phyloP scores from a whole-genome alignment of 2,888 invertebrate genomes.

The Eumacrocentrus americanus region DNA sequence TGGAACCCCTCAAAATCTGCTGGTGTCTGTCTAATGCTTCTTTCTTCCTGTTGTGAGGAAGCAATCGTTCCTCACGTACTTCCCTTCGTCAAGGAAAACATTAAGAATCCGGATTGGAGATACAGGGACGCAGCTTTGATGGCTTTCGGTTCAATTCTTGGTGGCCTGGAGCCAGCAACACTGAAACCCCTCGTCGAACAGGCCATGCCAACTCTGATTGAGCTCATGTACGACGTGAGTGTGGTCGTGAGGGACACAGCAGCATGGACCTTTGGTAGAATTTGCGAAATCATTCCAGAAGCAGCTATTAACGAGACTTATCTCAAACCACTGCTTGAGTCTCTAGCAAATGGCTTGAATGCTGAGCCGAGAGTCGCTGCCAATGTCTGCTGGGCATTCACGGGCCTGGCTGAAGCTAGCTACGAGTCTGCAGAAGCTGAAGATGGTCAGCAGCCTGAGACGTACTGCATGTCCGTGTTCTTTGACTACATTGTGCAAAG shows the following conservation, averaged over 20 bases:
- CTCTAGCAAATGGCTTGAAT: constrained; percentile 83
- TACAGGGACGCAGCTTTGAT: constrained; percentile 96
- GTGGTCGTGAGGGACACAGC: constrained; percentile 96
- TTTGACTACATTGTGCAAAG: constrained; percentile 93
- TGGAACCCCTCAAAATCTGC: constrained; percentile 99
- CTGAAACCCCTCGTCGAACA: constrained; percentile 94
- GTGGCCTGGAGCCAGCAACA: constrained; percentile 86
- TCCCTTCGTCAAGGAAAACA: constrained; percentile 95
- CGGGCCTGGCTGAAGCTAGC: constrained; percentile 94
- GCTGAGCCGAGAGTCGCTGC: constrained; percentile 96
- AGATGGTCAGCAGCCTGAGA: constrained; percentile 78
- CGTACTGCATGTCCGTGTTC: constrained; percentile 91
- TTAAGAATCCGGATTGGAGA: constrained; percentile 91
- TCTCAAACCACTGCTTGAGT: constrained; percentile 80
- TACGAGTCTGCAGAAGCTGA: constrained; percentile 84
- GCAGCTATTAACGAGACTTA: constrained; percentile 89
- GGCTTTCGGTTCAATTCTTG: constrained; percentile 95
- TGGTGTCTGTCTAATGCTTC: constrained; percentile 96
- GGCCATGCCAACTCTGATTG: constrained; percentile 94
- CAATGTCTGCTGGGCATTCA: constrained; percentile 99
- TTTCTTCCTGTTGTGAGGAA: constrained; percentile 97
- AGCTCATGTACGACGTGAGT: constrained; percentile 91
- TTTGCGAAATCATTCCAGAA: constrained; percentile 96
- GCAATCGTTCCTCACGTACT: constrained; percentile 94
- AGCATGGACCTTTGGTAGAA: constrained; percentile 97